Evolutionary conservation across 1,140 invertebrate species (phyloP).

Genomic region (Berghia stephanieae): DNA sequence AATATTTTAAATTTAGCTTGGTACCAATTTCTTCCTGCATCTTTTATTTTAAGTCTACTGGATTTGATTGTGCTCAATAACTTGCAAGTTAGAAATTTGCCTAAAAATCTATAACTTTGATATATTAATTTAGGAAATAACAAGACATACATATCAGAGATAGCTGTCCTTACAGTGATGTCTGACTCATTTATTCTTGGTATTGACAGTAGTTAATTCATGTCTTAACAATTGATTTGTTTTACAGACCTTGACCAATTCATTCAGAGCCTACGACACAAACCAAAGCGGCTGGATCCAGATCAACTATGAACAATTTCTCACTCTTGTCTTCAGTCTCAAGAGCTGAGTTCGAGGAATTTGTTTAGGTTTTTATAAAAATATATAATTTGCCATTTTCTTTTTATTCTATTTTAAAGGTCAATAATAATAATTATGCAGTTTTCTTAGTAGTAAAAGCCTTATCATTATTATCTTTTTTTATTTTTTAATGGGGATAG

Average conservation of each 20-base stretch:
- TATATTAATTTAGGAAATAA: too few species aligned
- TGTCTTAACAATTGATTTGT: constrained; percentile 51
- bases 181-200: background rate
- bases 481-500: too few species aligned
- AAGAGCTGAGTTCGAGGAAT: constrained; percentile 67
- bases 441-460: too few species aligned
- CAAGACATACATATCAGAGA: background rate
- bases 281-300: constrained; percentile 95
- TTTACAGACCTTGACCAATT: constrained; percentile 87
- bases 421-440: too few species aligned
- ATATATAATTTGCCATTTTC: background rate
- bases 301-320: constrained; percentile 97
- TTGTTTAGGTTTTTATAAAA: background rate
- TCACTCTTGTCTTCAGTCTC: constrained; percentile 92
- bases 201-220: background rate
- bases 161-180: background rate
- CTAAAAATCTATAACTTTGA: too few species aligned
- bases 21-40: too few species aligned
- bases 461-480: too few species aligned
- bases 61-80: too few species aligned
- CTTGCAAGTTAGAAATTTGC: too few species aligned
- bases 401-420: too few species aligned
- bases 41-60: background rate
- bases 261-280: constrained; percentile 89
- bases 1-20: too few species aligned